Base-by-base conservation (phyloP, 2,113 vertebrate species). In the Lepus europaeus region DNA sequence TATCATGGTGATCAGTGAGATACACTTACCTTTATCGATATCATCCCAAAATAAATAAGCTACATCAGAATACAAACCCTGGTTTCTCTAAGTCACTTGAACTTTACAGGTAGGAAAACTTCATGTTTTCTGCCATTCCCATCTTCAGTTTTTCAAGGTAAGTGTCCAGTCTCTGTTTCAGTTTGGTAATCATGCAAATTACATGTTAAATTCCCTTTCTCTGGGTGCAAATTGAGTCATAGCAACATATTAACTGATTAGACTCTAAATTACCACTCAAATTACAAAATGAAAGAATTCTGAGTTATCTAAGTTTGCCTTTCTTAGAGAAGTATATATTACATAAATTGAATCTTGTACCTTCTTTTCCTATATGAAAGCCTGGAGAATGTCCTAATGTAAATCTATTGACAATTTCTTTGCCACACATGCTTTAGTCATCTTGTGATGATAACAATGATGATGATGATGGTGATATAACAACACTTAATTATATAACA, bases 221-320 rank as follows among this genome's bases (percentile, higher is more conserved):
- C 27, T 76, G 68, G 22, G 39, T 33, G 33, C 45, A 90, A 76
- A 63, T 68, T 14, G 19, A 68, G 19, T 27, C 68, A n/a, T 25
- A 23, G 25, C 63, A 89, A 45, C 9, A 70, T 10, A n/a, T 64
- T 39, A 73, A n/a, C 68, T 69, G 63, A 63, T n/a, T 36, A 45
- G 39, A 23, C 61, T 90, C 68, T 56, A 81, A 90, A 81, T 78
- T 76, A 77, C 29, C 69, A 73, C 33, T 87, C n/a, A 77, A 59
- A 79, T 61, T 59, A 66, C 80, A 72, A 78, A 92, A 51, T 9
- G 59, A 95, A 90, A 85, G 51, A 90, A 66, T 95, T 63, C 56
- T 53, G 80, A 25, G 66, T 31, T 13, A 88, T 64, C 29, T 78
- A 79, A 96, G 39, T 70, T 31, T 14, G 22, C 51, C 64, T 82